Percentiles rank a stretch among this genome's conserved stretches.
phyloP scores from a whole-genome alignment of 2,113 vertebrate genomes.

The Redunca redunca region DNA sequence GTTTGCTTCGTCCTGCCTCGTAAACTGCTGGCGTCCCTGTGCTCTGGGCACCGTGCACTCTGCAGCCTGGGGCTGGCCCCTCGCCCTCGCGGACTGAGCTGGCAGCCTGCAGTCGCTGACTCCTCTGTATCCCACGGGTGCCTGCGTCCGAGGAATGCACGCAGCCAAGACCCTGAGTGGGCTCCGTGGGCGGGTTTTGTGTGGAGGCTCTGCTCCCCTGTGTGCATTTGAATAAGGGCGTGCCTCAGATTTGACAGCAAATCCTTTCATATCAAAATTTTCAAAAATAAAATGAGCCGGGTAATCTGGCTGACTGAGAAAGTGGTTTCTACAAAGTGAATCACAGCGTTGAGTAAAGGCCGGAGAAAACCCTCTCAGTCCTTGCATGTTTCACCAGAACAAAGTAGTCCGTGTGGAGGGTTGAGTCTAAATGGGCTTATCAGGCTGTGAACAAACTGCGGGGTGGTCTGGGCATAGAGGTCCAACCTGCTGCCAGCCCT shows the following conservation, averaged over 20 bases:
- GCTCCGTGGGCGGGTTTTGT: rapidly evolving
- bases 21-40: background rate
- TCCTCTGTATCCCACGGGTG: background rate
- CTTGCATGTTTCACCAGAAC: background rate
- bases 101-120: no score
- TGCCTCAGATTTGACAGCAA: background rate
- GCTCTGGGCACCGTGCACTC: rapidly evolving
- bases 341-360: background rate
- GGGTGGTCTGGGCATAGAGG: background rate
- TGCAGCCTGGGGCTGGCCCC: background rate
- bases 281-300: background rate
- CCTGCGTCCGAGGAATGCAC: background rate
- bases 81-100: background rate
- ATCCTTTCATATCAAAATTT: background rate
- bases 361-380: background rate
- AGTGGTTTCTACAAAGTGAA: background rate
- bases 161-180: background rate
- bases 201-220: background rate
- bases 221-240: background rate
- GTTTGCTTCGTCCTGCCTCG: background rate
- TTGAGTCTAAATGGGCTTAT: background rate
- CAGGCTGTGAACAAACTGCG: background rate
- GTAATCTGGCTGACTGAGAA: background rate
- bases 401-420: background rate
- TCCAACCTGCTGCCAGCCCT: background rate